A percentile compares a stretch with the other conserved stretches of the same genome.
These are phyloP conservation scores for Cladopsammia gracilis DNA, from an alignment of 64 coral and sea anemone genomes.

Conservation along the genomic window DNA sequence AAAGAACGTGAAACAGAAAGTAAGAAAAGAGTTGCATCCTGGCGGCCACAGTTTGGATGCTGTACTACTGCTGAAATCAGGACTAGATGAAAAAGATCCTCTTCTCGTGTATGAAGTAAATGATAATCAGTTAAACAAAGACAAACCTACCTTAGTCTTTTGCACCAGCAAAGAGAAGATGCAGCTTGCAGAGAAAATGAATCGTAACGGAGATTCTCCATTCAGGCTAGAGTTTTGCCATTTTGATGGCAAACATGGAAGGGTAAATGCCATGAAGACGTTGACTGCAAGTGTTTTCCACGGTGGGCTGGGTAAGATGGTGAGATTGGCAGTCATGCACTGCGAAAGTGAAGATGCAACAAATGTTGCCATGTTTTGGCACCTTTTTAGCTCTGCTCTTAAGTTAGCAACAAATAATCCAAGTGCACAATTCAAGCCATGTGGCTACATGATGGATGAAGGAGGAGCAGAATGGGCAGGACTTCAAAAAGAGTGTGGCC, in stretches of 20 bases:
- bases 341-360: slow-evolving; percentile 1
- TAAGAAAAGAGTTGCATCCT: not conserved
- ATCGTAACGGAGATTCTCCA: slow-evolving; percentile 4
- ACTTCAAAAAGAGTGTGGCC: not conserved
- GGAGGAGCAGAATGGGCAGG: slow-evolving; percentile 2
- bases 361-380: slow-evolving; percentile 29
- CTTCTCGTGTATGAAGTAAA: slow-evolving; percentile 31
- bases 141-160: slow-evolving; percentile 29
- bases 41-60: slow-evolving; percentile 38
- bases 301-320: slow-evolving; percentile 1
- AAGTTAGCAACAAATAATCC: slow-evolving; percentile 31
- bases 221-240: slow-evolving; percentile 13
- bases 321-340: slow-evolving; percentile 41
- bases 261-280: slow-evolving; percentile 13
- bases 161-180: not conserved
- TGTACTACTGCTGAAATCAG: slow-evolving; percentile 17
- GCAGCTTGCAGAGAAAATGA: not conserved
- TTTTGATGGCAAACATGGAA: slow-evolving; percentile 36
- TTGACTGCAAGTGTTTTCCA: slow-evolving; percentile 39
- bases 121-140: slow-evolving; percentile 38
- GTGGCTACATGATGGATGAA: slow-evolving; percentile 31
- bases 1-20: slow-evolving; percentile 48
- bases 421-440: slow-evolving; percentile 27
- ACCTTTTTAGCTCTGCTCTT: not conserved
- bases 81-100: slow-evolving; percentile 11